Evolutionary conservation across 2,888 invertebrate genomes (phyloP).

Genomic region (Amaurobius ferox): DNA sequence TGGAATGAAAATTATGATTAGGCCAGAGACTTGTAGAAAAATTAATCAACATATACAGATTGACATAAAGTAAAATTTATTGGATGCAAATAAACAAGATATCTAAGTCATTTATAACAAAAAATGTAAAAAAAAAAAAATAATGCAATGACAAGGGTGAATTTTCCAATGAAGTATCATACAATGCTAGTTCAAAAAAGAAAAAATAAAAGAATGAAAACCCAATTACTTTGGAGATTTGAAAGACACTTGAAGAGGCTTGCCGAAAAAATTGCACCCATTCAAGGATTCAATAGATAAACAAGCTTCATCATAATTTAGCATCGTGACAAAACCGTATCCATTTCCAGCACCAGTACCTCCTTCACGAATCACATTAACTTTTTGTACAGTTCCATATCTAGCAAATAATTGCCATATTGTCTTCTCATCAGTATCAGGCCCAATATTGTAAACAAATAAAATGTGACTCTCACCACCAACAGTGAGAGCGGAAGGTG

Average conservation of each 20-base stretch:
- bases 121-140: background rate
- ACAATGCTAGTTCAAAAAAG: slow-evolving; percentile 44
- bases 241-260: slow-evolving; percentile 78
- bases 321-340: slow-evolving; percentile 79
- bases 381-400: slow-evolving; percentile 78
- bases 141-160: background rate
- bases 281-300: slow-evolving; percentile 78
- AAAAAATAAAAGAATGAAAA: too few species aligned
- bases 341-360: slow-evolving; percentile 77
- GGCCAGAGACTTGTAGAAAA: too few species aligned
- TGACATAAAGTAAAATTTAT: too few species aligned
- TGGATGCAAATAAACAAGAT: too few species aligned
- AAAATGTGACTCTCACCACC: slow-evolving; percentile 75
- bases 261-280: slow-evolving; percentile 76
- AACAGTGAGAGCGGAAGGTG: slow-evolving; percentile 22
- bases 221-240: slow-evolving; percentile 74
- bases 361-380: slow-evolving; percentile 77
- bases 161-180: background rate
- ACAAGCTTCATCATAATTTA: slow-evolving; percentile 77
- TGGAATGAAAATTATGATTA: too few species aligned
- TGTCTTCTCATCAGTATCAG: slow-evolving; percentile 77
- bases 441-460: slow-evolving; percentile 78
- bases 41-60: too few species aligned
- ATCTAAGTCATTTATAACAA: too few species aligned
- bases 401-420: slow-evolving; percentile 78